Base-by-base conservation (phyloP, 2,888 invertebrate species). In the Callyntrura guangdongensis region DNA sequence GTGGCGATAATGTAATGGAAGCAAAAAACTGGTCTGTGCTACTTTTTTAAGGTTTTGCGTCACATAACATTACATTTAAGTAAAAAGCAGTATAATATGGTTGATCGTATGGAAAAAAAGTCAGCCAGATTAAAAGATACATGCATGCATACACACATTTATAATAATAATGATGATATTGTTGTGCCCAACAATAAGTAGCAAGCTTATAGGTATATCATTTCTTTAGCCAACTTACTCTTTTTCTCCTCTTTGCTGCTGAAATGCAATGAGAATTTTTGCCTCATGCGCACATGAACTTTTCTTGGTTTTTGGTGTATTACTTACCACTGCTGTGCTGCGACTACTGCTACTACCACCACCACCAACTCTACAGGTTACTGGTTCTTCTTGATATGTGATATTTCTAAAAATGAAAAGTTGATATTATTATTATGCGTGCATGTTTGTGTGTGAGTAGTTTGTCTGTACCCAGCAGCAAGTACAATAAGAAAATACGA, bases 21-120 rank as follows among this genome's bases (percentile, higher is more conserved):
- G 92, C 92, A 92, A 91, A 89, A 94, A 94, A 94, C 93, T 93
- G 92, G 94, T 94, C 93, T 93, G 93, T 93, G 93, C 94, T 93
- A 94, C 94, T 94, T 94, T 94, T 93, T 92, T 92, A 85, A 47
- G 84, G 89, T 92, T 92, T 93, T 93, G 93, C 93, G 93, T 94
- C 93, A 93, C 92, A 90, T 92, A 87, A 83, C 87, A 91, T 91
- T 90, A 90, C 90, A 86, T 81, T 91, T 86, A 61, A 91, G 91
- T 93, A 86, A 77, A 69, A 47, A 72, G 64, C 61, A 61, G 64
- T 87, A 88, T 49, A 89, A 64, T 81, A 53, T 47, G 2, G 86
- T 77, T 90, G 90, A 90, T 85, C 59, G 90, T 67, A 90, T 90
- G 90, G 90, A 90, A 90, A 87, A 88, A 90, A 90, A 89, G 89